Conservation (phyloP, 2,888 invertebrate genomes). For the Tiliacea aurago region DNA sequence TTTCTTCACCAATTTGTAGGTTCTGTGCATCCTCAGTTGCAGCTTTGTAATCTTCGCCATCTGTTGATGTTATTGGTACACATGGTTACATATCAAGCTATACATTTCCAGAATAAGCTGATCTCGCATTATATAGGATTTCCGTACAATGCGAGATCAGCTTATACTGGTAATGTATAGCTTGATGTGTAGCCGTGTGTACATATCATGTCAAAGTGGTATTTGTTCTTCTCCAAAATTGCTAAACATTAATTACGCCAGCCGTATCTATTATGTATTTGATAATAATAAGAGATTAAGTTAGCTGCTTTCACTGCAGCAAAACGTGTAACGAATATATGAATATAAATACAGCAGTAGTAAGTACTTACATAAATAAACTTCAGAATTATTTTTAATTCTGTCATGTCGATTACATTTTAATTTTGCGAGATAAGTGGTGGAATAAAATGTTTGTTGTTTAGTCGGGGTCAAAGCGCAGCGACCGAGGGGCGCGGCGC, state of each 20-base stretch:
- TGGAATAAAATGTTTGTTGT: slow-evolving; percentile 38
- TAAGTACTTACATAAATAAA: slow-evolving; percentile 23
- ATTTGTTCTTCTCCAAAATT: background rate
- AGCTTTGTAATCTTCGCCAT: background rate
- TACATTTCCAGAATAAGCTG: too few species aligned
- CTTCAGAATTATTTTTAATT: slow-evolving; percentile 12
- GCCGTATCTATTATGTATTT: background rate
- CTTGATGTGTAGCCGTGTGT: too few species aligned
- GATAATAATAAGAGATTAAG: slow-evolving; percentile 3
- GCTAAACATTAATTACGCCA: background rate
- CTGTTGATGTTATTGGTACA: background rate
- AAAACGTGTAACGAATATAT: slow-evolving; percentile 28
- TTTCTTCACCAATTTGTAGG: slow-evolving; percentile 9
- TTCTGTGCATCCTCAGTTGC: background rate
- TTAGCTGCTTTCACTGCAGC: slow-evolving; percentile 43
- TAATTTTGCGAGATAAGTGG: slow-evolving; percentile 27
- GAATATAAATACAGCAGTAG: slow-evolving; percentile 14
- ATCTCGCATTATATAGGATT: too few species aligned
- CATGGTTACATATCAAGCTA: too few species aligned
- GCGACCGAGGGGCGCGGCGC: slow-evolving; percentile 74
- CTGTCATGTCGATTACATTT: slow-evolving; percentile 37
- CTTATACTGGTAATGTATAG: too few species aligned
- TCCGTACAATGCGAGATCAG: too few species aligned
- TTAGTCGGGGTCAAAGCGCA: slow-evolving; percentile 83
- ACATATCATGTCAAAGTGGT: background rate